Conservation (phyloP, 1,140 invertebrate genomes). For the Drosophila lowei region DNA sequence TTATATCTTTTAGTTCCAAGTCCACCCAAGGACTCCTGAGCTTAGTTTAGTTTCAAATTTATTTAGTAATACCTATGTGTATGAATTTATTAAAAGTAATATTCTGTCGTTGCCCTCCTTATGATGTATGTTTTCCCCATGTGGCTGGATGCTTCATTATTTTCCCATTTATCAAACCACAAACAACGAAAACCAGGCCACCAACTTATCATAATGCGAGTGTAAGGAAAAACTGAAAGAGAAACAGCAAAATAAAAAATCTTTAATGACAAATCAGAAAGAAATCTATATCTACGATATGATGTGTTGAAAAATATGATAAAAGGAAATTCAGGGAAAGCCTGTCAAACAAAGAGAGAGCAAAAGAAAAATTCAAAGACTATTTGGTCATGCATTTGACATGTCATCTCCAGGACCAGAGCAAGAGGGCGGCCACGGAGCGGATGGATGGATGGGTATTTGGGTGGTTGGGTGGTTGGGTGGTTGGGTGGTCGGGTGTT, state of each 20-base stretch:
- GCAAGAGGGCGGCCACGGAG: conserved; percentile 3
- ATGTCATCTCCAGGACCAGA: conserved; percentile 55
- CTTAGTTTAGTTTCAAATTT: no score
- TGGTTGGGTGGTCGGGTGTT: neutral
- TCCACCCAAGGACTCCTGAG: no score
- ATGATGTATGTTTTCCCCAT: no score
- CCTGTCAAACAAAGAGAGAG: conserved; percentile 48
- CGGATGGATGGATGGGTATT: no score
- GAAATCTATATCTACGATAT: conserved; percentile 3
- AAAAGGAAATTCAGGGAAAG: conserved; percentile 51
- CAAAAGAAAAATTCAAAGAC: conserved; percentile 40
- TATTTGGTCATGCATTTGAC: conserved; percentile 69
- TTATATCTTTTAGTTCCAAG: no score
- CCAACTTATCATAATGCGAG: neutral
- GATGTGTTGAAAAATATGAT: conserved; percentile 26
- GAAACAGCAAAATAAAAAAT: no score
- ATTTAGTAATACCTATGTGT: no score
- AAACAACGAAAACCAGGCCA: neutral
- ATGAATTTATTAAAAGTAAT: neutral
- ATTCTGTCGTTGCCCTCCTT: neutral
- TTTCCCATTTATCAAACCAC: conserved; percentile 7
- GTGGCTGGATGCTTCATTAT: neutral
- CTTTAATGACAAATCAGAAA: neutral
- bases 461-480: neutral
- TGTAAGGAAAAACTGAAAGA: no score